Evolutionary conservation across 2,888 invertebrate genomes (phyloP).

Genomic region (Drosophila tanythrix): DNA sequence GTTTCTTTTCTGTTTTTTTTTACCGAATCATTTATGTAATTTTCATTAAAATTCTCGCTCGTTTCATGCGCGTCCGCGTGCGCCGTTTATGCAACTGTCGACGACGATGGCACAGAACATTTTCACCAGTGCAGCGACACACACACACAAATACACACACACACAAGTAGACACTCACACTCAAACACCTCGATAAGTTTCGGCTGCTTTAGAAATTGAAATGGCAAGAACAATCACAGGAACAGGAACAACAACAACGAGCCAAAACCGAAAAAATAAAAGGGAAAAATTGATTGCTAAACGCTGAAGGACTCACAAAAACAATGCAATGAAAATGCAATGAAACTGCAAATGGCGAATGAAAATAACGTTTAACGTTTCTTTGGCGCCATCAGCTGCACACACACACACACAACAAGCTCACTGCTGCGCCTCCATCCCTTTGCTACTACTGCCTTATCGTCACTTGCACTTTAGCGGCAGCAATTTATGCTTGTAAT

Average conservation of each 20-base stretch:
- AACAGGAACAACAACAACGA: constrained; percentile 14
- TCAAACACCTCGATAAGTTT: constrained; percentile 49
- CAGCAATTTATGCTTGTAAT: constrained; percentile 61
- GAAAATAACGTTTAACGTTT: constrained; percentile 74
- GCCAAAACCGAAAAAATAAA: constrained; percentile 20
- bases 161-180: constrained; percentile 15
- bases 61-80: constrained; percentile 70
- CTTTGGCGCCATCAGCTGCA: constrained; percentile 64
- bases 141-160: constrained; percentile 15
- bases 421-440: not conserved
- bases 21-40: constrained; percentile 62
- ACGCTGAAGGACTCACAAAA: constrained; percentile 64
- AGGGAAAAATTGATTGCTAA: constrained; percentile 62
- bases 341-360: constrained; percentile 65
- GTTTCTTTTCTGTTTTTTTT: constrained; percentile 12
- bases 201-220: constrained; percentile 63
- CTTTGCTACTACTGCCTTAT: constrained; percentile 23
- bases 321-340: constrained; percentile 71
- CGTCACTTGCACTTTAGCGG: constrained; percentile 61
- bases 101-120: constrained; percentile 63
- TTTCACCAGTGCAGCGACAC: constrained; percentile 64
- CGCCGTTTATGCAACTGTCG: constrained; percentile 76
- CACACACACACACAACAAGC: constrained; percentile 2
- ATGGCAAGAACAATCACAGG: constrained; percentile 39
- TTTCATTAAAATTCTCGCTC: constrained; percentile 56